These are phyloP conservation scores for Lophius americanus DNA, from an alignment of 2,797 vertebrate genomes.

Conservation along the genomic window DNA sequence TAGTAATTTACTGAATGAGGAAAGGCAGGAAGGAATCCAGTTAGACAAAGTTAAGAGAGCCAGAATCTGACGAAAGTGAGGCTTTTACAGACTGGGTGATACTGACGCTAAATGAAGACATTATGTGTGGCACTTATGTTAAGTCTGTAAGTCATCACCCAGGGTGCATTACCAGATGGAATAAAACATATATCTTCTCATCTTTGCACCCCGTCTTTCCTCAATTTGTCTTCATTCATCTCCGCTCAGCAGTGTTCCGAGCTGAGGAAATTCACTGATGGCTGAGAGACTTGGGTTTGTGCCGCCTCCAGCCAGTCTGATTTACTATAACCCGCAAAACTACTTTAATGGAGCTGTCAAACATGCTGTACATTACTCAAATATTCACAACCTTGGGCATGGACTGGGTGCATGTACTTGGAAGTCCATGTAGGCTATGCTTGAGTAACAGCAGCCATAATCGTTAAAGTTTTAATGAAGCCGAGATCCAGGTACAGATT, in stretches of 20 bases:
- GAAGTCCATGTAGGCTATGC: background rate
- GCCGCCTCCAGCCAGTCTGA: conserved; percentile 18
- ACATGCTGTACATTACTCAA: conserved; percentile 24
- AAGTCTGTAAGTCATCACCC: background rate
- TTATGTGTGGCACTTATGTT: no score
- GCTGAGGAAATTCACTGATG: no score
- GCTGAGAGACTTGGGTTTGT: background rate
- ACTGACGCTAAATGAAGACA: no score
- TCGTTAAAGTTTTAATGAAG: conserved; percentile 36
- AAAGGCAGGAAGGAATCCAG: no score
- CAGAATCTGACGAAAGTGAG: no score
- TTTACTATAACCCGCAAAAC: conserved; percentile 16
- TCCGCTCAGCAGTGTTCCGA: background rate
- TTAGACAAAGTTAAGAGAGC: no score
- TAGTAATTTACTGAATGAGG: no score
- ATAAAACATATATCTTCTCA: background rate
- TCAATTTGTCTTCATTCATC: background rate
- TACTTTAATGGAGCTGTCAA: conserved; percentile 52
- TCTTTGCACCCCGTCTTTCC: background rate
- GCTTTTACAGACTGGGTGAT: no score
- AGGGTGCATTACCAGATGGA: no score
- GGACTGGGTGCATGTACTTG: conserved; percentile 2
- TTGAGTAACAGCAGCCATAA: background rate
- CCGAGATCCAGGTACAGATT: conserved; percentile 12
- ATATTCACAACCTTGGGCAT: conserved; percentile 33